Evolutionary conservation across 1,140 invertebrate genomes (phyloP).

Genomic region (Leptestheria dahalacensis): DNA sequence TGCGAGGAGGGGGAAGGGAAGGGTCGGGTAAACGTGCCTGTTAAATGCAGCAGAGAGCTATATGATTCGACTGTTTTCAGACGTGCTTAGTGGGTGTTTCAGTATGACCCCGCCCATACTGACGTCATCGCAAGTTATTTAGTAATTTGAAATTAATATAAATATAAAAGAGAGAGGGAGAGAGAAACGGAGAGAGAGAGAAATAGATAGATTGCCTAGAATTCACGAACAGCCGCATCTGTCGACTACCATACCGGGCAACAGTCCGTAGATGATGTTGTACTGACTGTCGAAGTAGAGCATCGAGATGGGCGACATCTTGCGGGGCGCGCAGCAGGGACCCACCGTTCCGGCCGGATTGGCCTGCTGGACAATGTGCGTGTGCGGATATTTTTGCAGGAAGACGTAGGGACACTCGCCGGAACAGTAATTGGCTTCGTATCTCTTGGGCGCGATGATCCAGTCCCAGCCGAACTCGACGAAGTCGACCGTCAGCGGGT

Average conservation of each 20-base stretch:
- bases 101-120: no score
- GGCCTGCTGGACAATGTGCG: constrained; percentile 69
- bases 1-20: no score
- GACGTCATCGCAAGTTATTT: no score
- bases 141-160: no score
- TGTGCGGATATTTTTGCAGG: constrained; percentile 80
- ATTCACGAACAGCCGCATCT: constrained; percentile 78
- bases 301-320: constrained; percentile 78
- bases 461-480: constrained; percentile 95
- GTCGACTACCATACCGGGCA: constrained; percentile 86
- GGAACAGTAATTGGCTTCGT: constrained; percentile 91
- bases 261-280: constrained; percentile 71
- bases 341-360: constrained; percentile 52
- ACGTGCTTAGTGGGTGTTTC: no score
- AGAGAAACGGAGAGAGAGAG: no score
- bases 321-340: constrained; percentile 77
- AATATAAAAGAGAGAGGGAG: no score
- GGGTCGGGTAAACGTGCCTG: no score
- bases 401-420: constrained; percentile 84
- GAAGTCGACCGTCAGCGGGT: constrained; percentile 87
- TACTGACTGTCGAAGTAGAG: constrained; percentile 78
- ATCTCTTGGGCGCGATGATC: constrained; percentile 90
- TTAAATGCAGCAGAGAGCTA: no score
- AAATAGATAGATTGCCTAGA: no score
- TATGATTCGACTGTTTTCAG: no score